phyloP scores from a whole-genome alignment of 2,797 vertebrate genomes.

The Microchirus variegatus region DNA sequence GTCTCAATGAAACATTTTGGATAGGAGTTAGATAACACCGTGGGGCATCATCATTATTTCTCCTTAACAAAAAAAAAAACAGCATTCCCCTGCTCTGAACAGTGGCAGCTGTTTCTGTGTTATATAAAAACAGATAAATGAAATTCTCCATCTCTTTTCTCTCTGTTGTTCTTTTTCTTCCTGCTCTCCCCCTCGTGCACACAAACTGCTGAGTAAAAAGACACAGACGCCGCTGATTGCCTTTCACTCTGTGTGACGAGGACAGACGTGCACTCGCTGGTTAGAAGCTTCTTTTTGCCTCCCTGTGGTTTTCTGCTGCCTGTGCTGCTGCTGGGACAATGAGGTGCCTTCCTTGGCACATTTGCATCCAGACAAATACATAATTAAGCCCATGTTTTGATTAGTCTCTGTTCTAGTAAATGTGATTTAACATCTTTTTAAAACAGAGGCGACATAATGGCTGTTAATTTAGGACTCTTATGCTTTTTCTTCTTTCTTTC shows the following conservation, averaged over 20 bases:
- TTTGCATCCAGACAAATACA: slow-evolving; percentile 18
- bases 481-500: neutral
- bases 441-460: neutral
- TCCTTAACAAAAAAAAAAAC: slow-evolving; percentile 37
- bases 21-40: slow-evolving; percentile 68
- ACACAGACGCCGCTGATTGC: slow-evolving; percentile 35
- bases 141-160: slow-evolving; percentile 14
- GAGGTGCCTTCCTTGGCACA: neutral
- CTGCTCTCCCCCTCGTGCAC: slow-evolving; percentile 21
- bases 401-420: slow-evolving; percentile 1
- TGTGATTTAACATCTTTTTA: neutral
- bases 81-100: slow-evolving; percentile 13
- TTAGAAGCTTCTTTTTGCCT: slow-evolving; percentile 3
- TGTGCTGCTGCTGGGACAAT: neutral
- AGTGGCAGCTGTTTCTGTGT: slow-evolving; percentile 47
- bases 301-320: neutral
- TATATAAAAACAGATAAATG: slow-evolving; percentile 57
- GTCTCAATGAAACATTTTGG: slow-evolving; percentile 54
- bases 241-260: slow-evolving; percentile 25
- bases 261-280: slow-evolving; percentile 27
- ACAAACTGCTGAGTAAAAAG: slow-evolving; percentile 11
- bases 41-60: slow-evolving; percentile 44
- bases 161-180: slow-evolving; percentile 20
- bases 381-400: slow-evolving; percentile 18
- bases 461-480: neutral